phyloP scores from a whole-genome alignment of 2,888 invertebrate genomes.

The Phyto melanocephala region DNA sequence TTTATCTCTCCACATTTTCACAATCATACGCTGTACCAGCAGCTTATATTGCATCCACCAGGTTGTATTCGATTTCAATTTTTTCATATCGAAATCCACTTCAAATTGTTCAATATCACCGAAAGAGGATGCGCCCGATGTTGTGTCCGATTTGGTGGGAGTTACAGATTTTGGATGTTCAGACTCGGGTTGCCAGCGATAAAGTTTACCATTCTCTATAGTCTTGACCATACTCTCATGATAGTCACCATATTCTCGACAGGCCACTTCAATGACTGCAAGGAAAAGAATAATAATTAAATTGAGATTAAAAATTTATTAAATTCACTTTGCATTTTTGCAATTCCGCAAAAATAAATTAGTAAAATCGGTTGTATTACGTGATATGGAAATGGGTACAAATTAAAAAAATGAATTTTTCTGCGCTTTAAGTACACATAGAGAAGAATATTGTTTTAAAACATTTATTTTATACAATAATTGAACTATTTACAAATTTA shows the following conservation, averaged over 20 bases:
- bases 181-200: conserved; percentile 79
- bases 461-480: too few species aligned
- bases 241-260: conserved; percentile 88
- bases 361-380: too few species aligned
- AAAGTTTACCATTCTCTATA: conserved; percentile 83
- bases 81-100: conserved; percentile 79
- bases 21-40: conserved; percentile 84
- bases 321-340: too few species aligned
- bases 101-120: conserved; percentile 74
- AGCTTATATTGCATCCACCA: conserved; percentile 85
- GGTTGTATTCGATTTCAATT: conserved; percentile 81
- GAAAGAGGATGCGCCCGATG: conserved; percentile 72
- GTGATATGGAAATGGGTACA: too few species aligned
- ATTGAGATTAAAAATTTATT: too few species aligned
- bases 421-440: too few species aligned
- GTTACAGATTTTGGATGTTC: conserved; percentile 62
- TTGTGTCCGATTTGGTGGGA: conserved; percentile 73
- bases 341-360: too few species aligned
- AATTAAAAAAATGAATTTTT: too few species aligned
- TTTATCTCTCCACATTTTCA: conserved; percentile 88
- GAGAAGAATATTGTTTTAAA: too few species aligned
- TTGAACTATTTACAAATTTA: too few species aligned
- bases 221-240: conserved; percentile 84
- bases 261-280: conserved; percentile 89
- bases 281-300: background rate